Conservation (phyloP, 1,140 invertebrate genomes). For the Brachionus plicatilis region DNA sequence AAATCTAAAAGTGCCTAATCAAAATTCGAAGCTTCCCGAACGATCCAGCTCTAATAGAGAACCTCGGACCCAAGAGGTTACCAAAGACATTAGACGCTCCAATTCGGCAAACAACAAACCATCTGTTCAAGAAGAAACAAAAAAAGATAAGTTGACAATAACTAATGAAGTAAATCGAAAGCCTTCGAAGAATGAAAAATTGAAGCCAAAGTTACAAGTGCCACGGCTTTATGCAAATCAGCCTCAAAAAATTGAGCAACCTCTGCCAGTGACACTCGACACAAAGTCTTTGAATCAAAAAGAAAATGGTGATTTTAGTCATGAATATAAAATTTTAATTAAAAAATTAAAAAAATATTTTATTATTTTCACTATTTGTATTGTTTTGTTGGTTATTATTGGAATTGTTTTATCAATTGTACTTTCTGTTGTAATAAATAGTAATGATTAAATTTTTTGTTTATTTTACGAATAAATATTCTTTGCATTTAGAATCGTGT, state of each 20-base stretch:
- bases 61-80: neutral
- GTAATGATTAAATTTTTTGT: neutral
- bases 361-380: neutral
- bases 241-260: neutral
- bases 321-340: neutral
- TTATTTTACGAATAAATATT: neutral
- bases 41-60: neutral
- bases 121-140: neutral
- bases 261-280: neutral
- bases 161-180: neutral
- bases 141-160: neutral
- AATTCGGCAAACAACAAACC: neutral
- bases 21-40: neutral
- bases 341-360: neutral
- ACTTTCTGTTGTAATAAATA: constrained; percentile 12
- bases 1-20: neutral
- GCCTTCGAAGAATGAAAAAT: neutral
- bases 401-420: constrained; percentile 11
- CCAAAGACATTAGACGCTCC: neutral
- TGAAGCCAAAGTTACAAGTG: neutral
- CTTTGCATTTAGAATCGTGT: neutral
- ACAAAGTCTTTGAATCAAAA: neutral
- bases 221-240: constrained; percentile 5
- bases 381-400: neutral
- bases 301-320: neutral